These are phyloP conservation scores for Zophobas atratus DNA, from an alignment of 1,140 invertebrate species.

Conservation along the genomic window DNA sequence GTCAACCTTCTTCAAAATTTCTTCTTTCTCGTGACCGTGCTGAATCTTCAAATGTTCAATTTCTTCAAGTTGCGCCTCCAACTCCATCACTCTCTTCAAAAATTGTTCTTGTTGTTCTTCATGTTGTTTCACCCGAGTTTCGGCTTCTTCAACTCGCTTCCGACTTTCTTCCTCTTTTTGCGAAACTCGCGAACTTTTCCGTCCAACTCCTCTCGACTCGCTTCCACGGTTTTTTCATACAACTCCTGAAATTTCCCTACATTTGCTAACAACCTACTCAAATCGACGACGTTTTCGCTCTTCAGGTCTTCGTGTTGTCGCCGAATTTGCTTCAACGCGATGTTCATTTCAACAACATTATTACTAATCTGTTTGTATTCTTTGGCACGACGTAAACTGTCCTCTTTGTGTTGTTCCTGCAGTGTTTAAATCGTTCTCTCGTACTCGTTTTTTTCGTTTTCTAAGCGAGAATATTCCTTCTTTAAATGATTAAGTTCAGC, in stretches of 20 bases:
- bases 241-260: constrained; percentile 13
- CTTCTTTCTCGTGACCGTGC: neutral
- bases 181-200: neutral
- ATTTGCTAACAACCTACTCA: constrained; percentile 8
- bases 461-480: constrained; percentile 65
- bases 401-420: constrained; percentile 55
- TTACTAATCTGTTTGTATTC: neutral
- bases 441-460: constrained; percentile 65
- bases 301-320: constrained; percentile 64
- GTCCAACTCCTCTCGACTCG: neutral
- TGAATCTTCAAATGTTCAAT: neutral
- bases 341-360: too few species aligned
- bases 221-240: constrained; percentile 11
- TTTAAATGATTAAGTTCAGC: constrained; percentile 53
- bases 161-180: neutral
- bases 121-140: neutral
- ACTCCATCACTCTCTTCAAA: too few species aligned
- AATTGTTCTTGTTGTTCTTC: constrained; percentile 1
- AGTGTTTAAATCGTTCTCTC: constrained; percentile 57
- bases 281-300: constrained; percentile 9
- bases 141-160: neutral
- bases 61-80: constrained; percentile 5
- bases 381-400: constrained; percentile 19
- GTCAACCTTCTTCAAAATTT: constrained; percentile 43
- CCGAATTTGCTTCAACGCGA: constrained; percentile 35